These are phyloP conservation scores for Hiodon alosoides DNA, from an alignment of 2,113 vertebrate genomes.

Conservation along the genomic window DNA sequence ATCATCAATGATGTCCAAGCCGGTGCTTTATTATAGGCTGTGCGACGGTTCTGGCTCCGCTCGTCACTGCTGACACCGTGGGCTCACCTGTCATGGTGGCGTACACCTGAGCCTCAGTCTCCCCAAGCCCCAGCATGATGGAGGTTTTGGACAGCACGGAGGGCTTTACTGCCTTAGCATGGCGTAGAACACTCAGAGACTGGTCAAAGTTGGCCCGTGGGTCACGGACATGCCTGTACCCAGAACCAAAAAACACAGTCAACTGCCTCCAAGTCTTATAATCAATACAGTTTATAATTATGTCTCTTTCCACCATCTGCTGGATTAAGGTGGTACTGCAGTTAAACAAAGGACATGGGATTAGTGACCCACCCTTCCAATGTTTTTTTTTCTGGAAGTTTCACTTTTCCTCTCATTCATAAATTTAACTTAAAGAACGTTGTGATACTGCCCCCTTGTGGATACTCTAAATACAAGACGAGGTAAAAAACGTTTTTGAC, in stretches of 20 bases:
- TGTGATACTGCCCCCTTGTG: conserved; percentile 18
- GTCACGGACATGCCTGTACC: conserved; percentile 79
- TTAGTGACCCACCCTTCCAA: neutral
- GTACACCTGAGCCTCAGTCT: conserved; percentile 76
- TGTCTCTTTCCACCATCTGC: conserved; percentile 36
- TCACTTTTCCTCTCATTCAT: conserved; percentile 10
- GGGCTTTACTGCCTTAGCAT: conserved; percentile 76
- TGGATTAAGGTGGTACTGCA: conserved; percentile 26
- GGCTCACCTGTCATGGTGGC: conserved; percentile 73
- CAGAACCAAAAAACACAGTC: neutral
- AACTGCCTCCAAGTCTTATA: neutral
- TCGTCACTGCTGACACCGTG: neutral
- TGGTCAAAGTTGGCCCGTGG: conserved; percentile 87
- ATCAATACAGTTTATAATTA: neutral
- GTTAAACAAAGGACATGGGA: conserved; percentile 6
- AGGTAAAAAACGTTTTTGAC: no score
- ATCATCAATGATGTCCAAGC: neutral
- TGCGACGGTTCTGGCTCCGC: no score
- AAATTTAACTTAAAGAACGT: neutral
- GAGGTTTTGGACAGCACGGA: conserved; percentile 85
- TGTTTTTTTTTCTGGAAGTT: conserved; percentile 13
- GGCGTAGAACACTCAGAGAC: conserved; percentile 76
- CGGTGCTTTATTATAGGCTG: no score
- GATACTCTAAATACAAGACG: neutral
- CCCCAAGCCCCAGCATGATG: conserved; percentile 91